These are phyloP conservation scores for Otis tarda DNA, from an alignment of 2,113 vertebrate genomes.

Conservation along the genomic window DNA sequence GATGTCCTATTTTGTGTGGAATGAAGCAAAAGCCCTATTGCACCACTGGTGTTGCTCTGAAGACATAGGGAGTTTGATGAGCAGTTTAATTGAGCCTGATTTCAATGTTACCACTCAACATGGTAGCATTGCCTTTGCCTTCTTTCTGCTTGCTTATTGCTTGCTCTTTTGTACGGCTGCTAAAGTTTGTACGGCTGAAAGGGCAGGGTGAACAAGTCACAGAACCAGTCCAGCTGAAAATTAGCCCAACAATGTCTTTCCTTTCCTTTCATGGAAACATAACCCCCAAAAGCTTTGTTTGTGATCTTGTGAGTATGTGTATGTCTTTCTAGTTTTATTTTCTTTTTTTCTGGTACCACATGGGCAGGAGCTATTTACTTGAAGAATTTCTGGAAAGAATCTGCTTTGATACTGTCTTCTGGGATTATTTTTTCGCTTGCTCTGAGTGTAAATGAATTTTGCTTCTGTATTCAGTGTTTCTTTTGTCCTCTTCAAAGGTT, in stretches of 20 bases:
- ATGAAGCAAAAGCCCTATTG: not conserved
- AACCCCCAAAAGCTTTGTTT: slow-evolving; percentile 58
- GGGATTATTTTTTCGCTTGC: slow-evolving; percentile 61
- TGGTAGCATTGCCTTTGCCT: not conserved
- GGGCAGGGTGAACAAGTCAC: slow-evolving; percentile 15
- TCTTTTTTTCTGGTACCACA: slow-evolving; percentile 51
- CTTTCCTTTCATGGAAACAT: slow-evolving; percentile 53
- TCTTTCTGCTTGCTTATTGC: slow-evolving; percentile 38
- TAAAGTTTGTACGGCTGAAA: slow-evolving; percentile 37
- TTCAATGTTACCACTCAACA: not conserved
- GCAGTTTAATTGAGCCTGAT: slow-evolving; percentile 3
- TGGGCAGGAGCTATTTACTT: slow-evolving; percentile 59
- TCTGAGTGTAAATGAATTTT: slow-evolving; percentile 53
- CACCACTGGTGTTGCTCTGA: slow-evolving; percentile 2
- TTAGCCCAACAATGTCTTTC: slow-evolving; percentile 18
- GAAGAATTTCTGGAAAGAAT: slow-evolving; percentile 60
- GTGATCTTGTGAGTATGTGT: slow-evolving; percentile 48
- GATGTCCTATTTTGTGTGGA: not conserved
- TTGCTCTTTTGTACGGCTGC: slow-evolving; percentile 8
- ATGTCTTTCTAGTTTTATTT: slow-evolving; percentile 65
- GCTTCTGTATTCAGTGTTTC: slow-evolving; percentile 45
- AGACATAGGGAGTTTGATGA: not conserved
- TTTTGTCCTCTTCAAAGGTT: slow-evolving; percentile 67
- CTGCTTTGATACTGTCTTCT: slow-evolving; percentile 63
- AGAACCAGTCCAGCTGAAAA: not conserved